Percentiles rank a stretch among this genome's conserved stretches.
Evolutionary conservation across 2,797 vertebrate genomes (phyloP).

Genomic region (Huso huso): DNA sequence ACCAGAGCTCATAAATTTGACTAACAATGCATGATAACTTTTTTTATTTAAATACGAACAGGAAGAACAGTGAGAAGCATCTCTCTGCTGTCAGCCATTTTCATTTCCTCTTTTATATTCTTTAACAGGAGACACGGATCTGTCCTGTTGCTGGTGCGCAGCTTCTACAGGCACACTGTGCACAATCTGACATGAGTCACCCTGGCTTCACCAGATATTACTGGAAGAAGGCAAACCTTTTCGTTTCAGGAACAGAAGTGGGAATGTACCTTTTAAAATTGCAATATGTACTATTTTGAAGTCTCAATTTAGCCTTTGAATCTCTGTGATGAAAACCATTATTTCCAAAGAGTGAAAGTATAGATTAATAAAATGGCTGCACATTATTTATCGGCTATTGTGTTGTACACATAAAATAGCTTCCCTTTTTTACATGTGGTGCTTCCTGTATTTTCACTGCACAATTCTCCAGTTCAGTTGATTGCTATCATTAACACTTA

Average conservation of each 20-base stretch:
- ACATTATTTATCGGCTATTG: neutral
- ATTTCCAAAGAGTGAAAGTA: neutral
- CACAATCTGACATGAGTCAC: neutral
- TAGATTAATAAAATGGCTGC: neutral
- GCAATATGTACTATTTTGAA: neutral
- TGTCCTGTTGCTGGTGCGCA: conserved; percentile 5
- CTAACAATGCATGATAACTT: conserved; percentile 19
- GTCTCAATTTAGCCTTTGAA: neutral
- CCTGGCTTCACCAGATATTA: neutral
- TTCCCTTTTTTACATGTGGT: too few relatives aligned
- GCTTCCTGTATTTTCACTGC: too few relatives aligned
- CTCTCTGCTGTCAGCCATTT: conserved; percentile 41
- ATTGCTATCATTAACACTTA: too few relatives aligned
- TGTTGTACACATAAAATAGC: neutral
- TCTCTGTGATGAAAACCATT: neutral
- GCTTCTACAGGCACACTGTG: conserved; percentile 10
- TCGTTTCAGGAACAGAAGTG: conserved; percentile 10
- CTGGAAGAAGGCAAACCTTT: conserved; percentile 15
- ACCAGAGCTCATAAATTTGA: neutral
- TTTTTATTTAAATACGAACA: conserved; percentile 27
- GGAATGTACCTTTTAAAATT: neutral
- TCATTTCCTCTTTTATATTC: conserved; percentile 40
- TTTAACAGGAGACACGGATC: conserved; percentile 18
- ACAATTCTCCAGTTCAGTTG: too few relatives aligned
- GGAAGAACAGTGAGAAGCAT: conserved; percentile 27